These are phyloP conservation scores for Plutella xylostella DNA, from an alignment of 2,888 invertebrate genomes.

Conservation along the genomic window DNA sequence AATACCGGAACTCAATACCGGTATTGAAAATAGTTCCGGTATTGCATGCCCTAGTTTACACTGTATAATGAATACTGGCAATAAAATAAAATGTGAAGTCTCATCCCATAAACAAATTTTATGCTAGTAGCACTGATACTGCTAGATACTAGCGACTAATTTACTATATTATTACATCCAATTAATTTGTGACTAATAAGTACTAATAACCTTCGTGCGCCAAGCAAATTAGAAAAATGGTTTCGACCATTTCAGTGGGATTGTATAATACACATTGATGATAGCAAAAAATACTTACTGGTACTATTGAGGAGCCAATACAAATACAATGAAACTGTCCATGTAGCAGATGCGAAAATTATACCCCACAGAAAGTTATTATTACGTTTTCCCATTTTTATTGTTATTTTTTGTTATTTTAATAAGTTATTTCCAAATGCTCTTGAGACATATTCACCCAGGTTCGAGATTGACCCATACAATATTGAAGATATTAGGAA, in stretches of 20 bases:
- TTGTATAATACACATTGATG: neutral
- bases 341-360: constrained; percentile 78
- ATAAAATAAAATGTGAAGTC: too few relatives aligned
- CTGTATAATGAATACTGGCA: too few relatives aligned
- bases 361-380: constrained; percentile 81
- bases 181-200: neutral
- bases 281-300: constrained; percentile 36
- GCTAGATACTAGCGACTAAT: neutral
- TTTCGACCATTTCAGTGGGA: neutral
- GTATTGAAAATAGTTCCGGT: too few relatives aligned
- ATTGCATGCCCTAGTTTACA: too few relatives aligned
- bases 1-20: too few relatives aligned
- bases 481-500: too few relatives aligned
- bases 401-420: too few relatives aligned
- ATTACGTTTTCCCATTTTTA: constrained; percentile 44
- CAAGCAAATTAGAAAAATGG: neutral
- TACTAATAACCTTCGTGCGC: neutral
- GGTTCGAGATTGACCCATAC: too few relatives aligned
- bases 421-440: too few relatives aligned
- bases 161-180: neutral
- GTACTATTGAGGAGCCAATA: constrained; percentile 72
- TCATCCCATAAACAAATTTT: neutral
- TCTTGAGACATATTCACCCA: too few relatives aligned
- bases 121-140: neutral
- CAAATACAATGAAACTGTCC: constrained; percentile 78